Base-by-base conservation (phyloP, 2,797 vertebrate genomes). In the Pseudochromis fuscus region DNA sequence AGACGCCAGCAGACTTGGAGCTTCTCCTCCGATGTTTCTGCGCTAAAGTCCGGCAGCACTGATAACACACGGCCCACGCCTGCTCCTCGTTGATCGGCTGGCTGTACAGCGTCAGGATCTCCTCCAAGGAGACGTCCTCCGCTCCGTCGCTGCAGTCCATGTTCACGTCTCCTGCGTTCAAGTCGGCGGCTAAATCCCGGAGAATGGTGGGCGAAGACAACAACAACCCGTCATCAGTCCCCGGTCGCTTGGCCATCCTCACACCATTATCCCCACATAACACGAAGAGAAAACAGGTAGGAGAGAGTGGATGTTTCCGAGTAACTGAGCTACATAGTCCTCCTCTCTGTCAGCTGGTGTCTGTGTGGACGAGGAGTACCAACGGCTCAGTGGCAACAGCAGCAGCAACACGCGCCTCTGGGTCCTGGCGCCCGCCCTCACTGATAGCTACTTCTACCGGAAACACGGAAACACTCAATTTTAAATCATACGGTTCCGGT, bases 1-100 rank as follows among this genome's bases (percentile, higher is more conserved):
- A 46, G 1, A 76, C 72, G 1, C 81, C 90, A 65, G 85, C 76
- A 37, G 90, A 84, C 59, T 87, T 91, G 56, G 79, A 76, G 71
- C 87, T 45, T 79, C 73, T 93, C 73, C 91, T 82, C 65, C 87
- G 77, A 2, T 73, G 85, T 64, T 81, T 89, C 27, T 88, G 92
- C 30, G 85, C 87, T 72, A 98, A 86, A 33, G 91, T 92, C 62
- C 93, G 88, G 84, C 97, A 96, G 72, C 97, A 96, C 79, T 99
- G 98, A 75, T 95, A 98, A 65, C 97, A 99, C 30, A 99, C 97
- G 2, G 98, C 97, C 98, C 98, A 99, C 2, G 97, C 97, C 91
- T 98, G 98, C 81, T 99, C 97, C 92, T 99, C 98, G 89, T 98
- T 98, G 75, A 98, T 96, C 86, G 97, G 97, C 87, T 98, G 97